A percentile compares a stretch with the other conserved stretches of the same genome.
phyloP scores from a whole-genome alignment of 2,113 vertebrate species.

The Monarcha castaneiventris region DNA sequence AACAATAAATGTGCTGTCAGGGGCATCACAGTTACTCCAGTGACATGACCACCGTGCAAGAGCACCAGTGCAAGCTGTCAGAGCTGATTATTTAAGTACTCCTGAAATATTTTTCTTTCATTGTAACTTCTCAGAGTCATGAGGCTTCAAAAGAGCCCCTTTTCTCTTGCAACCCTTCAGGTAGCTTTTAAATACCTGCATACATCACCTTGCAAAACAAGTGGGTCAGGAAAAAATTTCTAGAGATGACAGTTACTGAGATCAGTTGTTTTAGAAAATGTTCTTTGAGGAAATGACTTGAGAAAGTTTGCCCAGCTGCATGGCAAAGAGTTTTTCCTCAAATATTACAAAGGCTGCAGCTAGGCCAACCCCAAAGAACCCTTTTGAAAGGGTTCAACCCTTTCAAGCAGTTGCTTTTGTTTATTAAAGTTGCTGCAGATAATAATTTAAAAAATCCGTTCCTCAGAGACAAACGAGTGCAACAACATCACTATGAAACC shows the following conservation, averaged over 20 bases:
- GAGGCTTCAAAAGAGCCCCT: neutral
- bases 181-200: neutral
- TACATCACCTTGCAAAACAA: neutral
- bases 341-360: neutral
- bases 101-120: neutral
- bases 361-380: neutral
- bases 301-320: neutral
- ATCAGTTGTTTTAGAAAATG: neutral
- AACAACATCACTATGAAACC: neutral
- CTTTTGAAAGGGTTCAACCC: neutral
- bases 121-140: conserved; percentile 7
- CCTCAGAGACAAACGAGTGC: neutral
- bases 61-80: neutral
- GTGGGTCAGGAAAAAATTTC: neutral
- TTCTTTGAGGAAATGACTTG: neutral
- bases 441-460: neutral
- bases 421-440: neutral
- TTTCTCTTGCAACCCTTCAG: neutral
- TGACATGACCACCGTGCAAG: neutral
- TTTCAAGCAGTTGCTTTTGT: neutral
- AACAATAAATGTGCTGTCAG: conserved; percentile 21
- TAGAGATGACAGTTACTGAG: neutral
- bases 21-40: neutral
- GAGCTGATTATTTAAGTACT: neutral
- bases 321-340: neutral